A percentile compares a stretch with the other conserved stretches of the same genome.
Evolutionary conservation across 2,888 invertebrate species (phyloP).

Genomic region (Drosophila algonquin): DNA sequence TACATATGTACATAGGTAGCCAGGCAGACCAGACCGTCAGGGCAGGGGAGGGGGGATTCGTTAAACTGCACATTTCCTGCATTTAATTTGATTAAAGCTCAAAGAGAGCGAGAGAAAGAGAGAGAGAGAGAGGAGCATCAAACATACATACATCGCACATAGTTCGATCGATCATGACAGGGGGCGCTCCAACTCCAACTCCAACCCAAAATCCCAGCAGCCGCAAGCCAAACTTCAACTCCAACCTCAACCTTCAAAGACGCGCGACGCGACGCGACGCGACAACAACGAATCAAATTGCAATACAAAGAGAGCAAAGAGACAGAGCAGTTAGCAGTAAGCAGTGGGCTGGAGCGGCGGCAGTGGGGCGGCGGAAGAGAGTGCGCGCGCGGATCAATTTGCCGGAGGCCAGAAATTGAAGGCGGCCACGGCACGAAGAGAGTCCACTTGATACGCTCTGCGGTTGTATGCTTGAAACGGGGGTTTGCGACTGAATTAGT

Average conservation of each 20-base stretch:
- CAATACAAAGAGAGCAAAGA: slow-evolving; percentile 14
- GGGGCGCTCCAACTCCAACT: background rate
- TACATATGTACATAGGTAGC: background rate
- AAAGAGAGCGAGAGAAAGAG: slow-evolving; percentile 14
- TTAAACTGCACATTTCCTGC: slow-evolving; percentile 50
- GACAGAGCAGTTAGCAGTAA: slow-evolving; percentile 2
- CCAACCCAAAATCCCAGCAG: slow-evolving; percentile 5
- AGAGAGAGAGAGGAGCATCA: slow-evolving; percentile 15
- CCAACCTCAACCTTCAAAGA: slow-evolving; percentile 35
- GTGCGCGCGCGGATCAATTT: slow-evolving; percentile 24
- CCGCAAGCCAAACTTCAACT: slow-evolving; percentile 1
- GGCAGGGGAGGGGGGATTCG: background rate
- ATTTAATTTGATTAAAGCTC: slow-evolving; percentile 45
- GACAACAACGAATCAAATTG: slow-evolving; percentile 34
- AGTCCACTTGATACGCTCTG: slow-evolving; percentile 58
- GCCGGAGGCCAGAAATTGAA: slow-evolving; percentile 56
- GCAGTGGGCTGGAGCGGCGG: slow-evolving; percentile 3
- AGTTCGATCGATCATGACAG: slow-evolving; percentile 10
- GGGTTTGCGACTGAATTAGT: background rate
- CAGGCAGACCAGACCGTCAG: slow-evolving; percentile 1
- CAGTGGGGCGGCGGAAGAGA: background rate
- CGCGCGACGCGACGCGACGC: background rate
- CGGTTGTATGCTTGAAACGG: background rate
- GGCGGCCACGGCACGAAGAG: slow-evolving; percentile 43
- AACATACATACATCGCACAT: slow-evolving; percentile 9